These are phyloP conservation scores for Nixonia krombeini DNA, from an alignment of 1,140 invertebrate genomes.

Conservation along the genomic window DNA sequence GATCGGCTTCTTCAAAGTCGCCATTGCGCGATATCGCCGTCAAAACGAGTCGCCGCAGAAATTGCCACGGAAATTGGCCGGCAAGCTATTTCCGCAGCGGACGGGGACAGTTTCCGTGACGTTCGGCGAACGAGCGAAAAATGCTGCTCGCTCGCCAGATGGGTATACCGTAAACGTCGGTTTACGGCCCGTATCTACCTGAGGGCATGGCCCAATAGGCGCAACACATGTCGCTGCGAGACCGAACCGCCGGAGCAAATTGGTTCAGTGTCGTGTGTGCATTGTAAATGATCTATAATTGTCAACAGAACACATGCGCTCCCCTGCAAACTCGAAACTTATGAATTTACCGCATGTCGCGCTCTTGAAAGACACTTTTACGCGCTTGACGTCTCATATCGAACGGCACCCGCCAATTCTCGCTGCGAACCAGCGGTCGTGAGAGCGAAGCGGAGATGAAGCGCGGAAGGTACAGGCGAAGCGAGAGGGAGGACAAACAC, in stretches of 20 bases:
- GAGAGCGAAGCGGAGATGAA: not conserved
- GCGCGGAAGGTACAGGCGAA: constrained; percentile 13
- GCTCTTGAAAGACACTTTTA: too few species aligned
- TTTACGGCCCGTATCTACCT: constrained; percentile 59
- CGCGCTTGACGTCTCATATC: too few species aligned
- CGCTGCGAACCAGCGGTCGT: too few species aligned
- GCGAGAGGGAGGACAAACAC: constrained; percentile 27
- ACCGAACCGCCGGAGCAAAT: constrained; percentile 44
- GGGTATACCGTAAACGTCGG: constrained; percentile 49
- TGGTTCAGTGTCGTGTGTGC: constrained; percentile 38
- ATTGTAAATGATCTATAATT: constrained; percentile 18
- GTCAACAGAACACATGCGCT: not conserved
- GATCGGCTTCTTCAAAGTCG: too few species aligned
- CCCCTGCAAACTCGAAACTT: too few species aligned
- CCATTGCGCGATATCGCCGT: too few species aligned
- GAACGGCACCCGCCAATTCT: too few species aligned
- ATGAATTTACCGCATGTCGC: too few species aligned
- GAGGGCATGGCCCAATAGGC: constrained; percentile 57
- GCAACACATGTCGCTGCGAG: constrained; percentile 62
- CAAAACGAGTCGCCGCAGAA: not conserved
- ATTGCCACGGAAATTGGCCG: too few species aligned
- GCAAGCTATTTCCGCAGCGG: constrained; percentile 1
- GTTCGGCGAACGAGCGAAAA: constrained; percentile 43
- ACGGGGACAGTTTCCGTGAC: constrained; percentile 39
- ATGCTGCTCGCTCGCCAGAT: constrained; percentile 64